Base-by-base conservation (phyloP, 2,797 vertebrate genomes). In the Oreochromis mossambicus region DNA sequence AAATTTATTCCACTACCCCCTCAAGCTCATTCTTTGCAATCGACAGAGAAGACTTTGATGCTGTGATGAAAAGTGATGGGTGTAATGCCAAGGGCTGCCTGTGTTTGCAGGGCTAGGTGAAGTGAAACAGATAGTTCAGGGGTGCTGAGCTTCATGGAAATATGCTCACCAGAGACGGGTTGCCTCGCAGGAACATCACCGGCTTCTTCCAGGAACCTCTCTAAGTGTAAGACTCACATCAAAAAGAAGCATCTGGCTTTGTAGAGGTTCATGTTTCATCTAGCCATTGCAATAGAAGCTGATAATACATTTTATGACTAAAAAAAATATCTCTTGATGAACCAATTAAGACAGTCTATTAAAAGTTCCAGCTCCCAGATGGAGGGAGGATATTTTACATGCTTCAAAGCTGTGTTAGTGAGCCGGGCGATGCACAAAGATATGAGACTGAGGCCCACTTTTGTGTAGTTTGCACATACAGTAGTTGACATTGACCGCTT, bases 1-100 rank as follows among this genome's bases (percentile, higher is more conserved):
- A 68, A 68, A 78, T 51, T 38, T 86, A 83, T 92, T 81, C 76
- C 55, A 51, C 77, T 14, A 61, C 43, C 73, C 70, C 87, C 66
- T 83, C 79, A 70, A 87, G 86, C 89, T 86, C 50, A 26, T 79
- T 34, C 43, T 84, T 55, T 77, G 51, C 78, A 77, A 56, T 81
- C 83, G 89, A 86, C 88, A 83, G 78, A 77, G 52, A 91, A 87
- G 89, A 82, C 89, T 94, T 91, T 94, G 94, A 95, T 92, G 92
- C 79, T 77, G 77, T 90, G 92, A 95, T 95, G 92, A 89, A 86
- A 95, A 93, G 85, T 92, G 95, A 93, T 52, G 55, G 87, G 84
- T 88, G 78, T 80, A 54, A 55, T 82, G 92, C 92, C 90, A 46
- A 54, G 76, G 84, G 92, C 90, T 83, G 83, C 81, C 78, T 19